A percentile compares a stretch with the other conserved stretches of the same genome.
Evolutionary conservation across 2,888 invertebrate genomes (phyloP).

Genomic region (Hoplodrina blanda): DNA sequence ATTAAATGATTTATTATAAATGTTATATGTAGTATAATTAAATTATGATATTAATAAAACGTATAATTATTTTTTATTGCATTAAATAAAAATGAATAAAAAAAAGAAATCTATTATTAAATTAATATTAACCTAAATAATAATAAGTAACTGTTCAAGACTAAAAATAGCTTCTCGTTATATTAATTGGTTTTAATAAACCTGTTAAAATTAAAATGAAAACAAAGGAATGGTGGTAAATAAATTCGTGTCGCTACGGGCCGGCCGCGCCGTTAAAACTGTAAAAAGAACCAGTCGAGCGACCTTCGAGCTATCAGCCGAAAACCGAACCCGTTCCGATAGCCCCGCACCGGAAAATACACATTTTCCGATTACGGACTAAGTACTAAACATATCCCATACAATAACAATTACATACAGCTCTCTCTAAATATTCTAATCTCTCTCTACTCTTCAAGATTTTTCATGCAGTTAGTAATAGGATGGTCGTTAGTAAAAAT

Average conservation of each 20-base stretch:
- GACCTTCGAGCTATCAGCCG: constrained; percentile 86
- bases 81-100: not conserved
- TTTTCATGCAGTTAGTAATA: constrained; percentile 82
- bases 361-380: constrained; percentile 73
- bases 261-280: constrained; percentile 87
- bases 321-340: constrained; percentile 77
- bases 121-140: too few species aligned
- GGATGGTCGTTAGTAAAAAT: constrained; percentile 69
- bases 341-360: constrained; percentile 69
- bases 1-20: not conserved
- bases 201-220: constrained; percentile 58
- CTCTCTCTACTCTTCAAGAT: constrained; percentile 45
- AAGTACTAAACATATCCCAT: constrained; percentile 40
- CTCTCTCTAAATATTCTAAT: constrained; percentile 8
- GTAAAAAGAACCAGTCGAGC: constrained; percentile 87
- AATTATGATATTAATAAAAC: not conserved
- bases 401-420: constrained; percentile 18
- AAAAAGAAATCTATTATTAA: too few species aligned
- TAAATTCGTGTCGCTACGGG: constrained; percentile 73
- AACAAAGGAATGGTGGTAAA: constrained; percentile 74
- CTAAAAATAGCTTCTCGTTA: not conserved
- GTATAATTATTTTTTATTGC: too few species aligned
- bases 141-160: too few species aligned
- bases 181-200: not conserved
- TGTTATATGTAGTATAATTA: not conserved